phyloP scores from a whole-genome alignment of 2,888 invertebrate species.

The Drosophila falleni region DNA sequence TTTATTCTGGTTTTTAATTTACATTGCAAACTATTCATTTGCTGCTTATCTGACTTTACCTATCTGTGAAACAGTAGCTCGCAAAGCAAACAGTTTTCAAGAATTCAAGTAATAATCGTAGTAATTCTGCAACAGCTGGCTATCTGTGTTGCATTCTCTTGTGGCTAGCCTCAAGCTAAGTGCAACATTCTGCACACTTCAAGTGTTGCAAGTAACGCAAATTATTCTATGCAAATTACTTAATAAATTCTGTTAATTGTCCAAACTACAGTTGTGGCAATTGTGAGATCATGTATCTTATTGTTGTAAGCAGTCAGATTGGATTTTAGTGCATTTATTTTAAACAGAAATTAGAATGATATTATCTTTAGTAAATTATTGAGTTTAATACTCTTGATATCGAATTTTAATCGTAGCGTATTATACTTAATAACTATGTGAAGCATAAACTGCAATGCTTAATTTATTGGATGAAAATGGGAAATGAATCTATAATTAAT shows the following conservation, averaged over 20 bases:
- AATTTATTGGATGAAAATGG: too few species aligned
- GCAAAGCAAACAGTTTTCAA: slow-evolving; percentile 30
- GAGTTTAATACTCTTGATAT: background rate
- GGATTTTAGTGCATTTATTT: slow-evolving; percentile 5
- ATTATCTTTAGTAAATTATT: background rate
- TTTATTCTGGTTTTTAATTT: slow-evolving; percentile 57
- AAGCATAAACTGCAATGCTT: too few species aligned
- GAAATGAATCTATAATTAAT: too few species aligned
- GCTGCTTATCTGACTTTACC: slow-evolving; percentile 52
- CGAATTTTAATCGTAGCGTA: background rate
- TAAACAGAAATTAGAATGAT: background rate
- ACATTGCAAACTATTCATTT: slow-evolving; percentile 67
- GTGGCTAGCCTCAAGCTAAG: slow-evolving; percentile 42
- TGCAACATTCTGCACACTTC: slow-evolving; percentile 43
- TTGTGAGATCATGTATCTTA: slow-evolving; percentile 16
- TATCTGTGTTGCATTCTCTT: slow-evolving; percentile 32
- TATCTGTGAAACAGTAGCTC: slow-evolving; percentile 56
- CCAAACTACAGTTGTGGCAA: slow-evolving; percentile 20
- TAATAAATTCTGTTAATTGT: slow-evolving; percentile 60
- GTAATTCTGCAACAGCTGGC: slow-evolving; percentile 18
- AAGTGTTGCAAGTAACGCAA: slow-evolving; percentile 43
- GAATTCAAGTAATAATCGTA: slow-evolving; percentile 17
- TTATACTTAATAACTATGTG: too few species aligned
- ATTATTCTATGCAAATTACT: slow-evolving; percentile 67
- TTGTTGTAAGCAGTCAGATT: background rate